Evolutionary conservation across 2,113 vertebrate genomes (phyloP).

Genomic region (Cavia aperea): DNA sequence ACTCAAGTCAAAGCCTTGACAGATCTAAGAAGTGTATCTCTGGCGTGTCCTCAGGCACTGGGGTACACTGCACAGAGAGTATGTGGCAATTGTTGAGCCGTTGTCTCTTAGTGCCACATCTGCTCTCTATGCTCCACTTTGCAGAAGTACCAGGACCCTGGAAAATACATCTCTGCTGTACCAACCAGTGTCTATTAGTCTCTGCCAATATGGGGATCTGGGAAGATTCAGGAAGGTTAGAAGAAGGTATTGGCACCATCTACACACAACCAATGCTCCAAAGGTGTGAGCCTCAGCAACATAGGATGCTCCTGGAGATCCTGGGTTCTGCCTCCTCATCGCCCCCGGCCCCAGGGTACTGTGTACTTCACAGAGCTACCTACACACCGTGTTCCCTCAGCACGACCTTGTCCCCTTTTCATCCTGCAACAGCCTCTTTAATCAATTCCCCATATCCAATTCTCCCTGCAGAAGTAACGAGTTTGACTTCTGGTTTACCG

Average conservation of each 20-base stretch:
- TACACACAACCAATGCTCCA: background rate
- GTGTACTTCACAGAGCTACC: background rate
- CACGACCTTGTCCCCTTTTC: background rate
- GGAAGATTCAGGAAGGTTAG: background rate
- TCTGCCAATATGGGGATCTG: background rate
- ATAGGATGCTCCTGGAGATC: background rate
- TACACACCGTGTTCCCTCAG: background rate
- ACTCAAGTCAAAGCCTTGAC: background rate
- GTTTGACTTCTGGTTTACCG: background rate
- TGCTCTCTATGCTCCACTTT: background rate
- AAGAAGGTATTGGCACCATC: no score
- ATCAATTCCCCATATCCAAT: background rate
- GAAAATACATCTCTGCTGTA: background rate
- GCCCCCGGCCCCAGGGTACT: background rate
- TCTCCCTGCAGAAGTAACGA: background rate
- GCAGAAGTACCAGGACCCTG: background rate
- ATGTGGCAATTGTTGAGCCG: background rate
- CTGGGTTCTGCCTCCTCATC: background rate
- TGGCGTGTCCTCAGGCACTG: background rate
- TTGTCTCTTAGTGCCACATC: background rate
- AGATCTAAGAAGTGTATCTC: background rate
- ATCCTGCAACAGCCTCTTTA: background rate
- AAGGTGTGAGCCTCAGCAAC: background rate
- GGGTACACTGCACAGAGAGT: background rate
- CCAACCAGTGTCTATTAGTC: background rate